Evolutionary conservation across 2,113 vertebrate genomes (phyloP), one percentile per base, ranked within the genome.

Genomic region (Phyllostomus hastatus): DNA sequence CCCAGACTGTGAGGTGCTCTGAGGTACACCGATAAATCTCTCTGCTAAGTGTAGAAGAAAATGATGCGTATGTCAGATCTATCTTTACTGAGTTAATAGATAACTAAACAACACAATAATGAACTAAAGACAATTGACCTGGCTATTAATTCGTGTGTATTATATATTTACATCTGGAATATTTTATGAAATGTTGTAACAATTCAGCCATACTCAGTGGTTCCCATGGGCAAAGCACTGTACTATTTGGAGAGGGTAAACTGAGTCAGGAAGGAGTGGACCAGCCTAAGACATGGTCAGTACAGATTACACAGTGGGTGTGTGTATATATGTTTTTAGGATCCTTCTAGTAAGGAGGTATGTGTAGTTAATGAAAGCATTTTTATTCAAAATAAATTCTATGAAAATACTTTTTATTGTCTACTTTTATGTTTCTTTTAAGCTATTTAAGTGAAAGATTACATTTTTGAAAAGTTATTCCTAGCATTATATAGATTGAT

Each of bases 331-430:
- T 2, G 5, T 38, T 81, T 64, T 70, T 26, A 38, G 41, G 75
- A 11, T 79, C 59, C 87, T 94, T 81, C 24, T 28, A 59, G 57
- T 59, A 35, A 66, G 85, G 38, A 64, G 10, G 35, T 50, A 38
- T 57, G 16, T 38, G 7, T 91, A 14, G 17, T 91, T 54, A 28
- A n/a, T 75, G 57, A 89, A 82, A 46, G 35, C 1, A 11, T 38
- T 79, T 91, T 59, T 88, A 64, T 78, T 82, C 50, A 73, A 41
- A 72, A 50, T 92, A 50, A 52, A 31, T 82, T 61, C 91, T 70
- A 50, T 82, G 20, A 61, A 92, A 85, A 69, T 66, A 17, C 24
- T 88, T 95, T 70, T 61, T 11, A 17, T 16, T 72, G 24, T 11
- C 24, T 43, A 28, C 88, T 61, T 89, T 67, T 57, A 3, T 84